Evolutionary conservation across 2,888 invertebrate genomes (phyloP).

Genomic region (Helleia helle): DNA sequence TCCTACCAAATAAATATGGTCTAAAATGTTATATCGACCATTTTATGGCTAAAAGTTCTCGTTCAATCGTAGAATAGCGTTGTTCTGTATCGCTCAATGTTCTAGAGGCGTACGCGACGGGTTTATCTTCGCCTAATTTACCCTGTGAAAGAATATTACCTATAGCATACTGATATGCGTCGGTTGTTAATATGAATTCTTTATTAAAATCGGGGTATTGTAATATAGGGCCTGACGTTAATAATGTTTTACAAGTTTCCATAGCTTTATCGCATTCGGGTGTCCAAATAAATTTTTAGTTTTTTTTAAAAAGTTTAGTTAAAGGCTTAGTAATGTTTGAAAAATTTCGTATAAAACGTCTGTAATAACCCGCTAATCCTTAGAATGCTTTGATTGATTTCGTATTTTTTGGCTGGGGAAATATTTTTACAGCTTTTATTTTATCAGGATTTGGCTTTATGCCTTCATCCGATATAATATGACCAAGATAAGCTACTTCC

Average conservation of each 20-base stretch:
- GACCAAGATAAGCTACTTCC: constrained; percentile 38
- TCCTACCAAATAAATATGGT: constrained; percentile 21
- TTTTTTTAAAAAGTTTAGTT: constrained; percentile 22
- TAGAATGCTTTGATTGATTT: constrained; percentile 32
- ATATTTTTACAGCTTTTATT: constrained; percentile 23
- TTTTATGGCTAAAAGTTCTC: constrained; percentile 23
- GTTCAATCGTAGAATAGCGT: constrained; percentile 24
- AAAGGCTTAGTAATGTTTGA: constrained; percentile 28
- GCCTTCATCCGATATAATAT: constrained; percentile 33
- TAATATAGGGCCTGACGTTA: constrained; percentile 23
- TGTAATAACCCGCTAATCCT: constrained; percentile 30
- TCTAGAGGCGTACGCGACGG: background rate
- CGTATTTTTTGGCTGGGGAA: constrained; percentile 26
- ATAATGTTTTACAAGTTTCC: constrained; percentile 21
- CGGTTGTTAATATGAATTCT: too few species aligned
- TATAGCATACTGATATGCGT: too few species aligned
- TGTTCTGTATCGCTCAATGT: constrained; percentile 18
- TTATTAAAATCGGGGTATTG: too few species aligned
- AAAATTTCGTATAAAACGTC: constrained; percentile 27
- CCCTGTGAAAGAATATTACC: constrained; percentile 1
- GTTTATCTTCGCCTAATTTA: constrained; percentile 5
- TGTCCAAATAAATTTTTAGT: background rate
- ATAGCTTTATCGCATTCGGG: constrained; percentile 10
- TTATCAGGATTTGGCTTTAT: constrained; percentile 35
- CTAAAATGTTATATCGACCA: constrained; percentile 23